phyloP scores from a whole-genome alignment of 2,113 vertebrate genomes.

The Brienomyrus brachyistius region DNA sequence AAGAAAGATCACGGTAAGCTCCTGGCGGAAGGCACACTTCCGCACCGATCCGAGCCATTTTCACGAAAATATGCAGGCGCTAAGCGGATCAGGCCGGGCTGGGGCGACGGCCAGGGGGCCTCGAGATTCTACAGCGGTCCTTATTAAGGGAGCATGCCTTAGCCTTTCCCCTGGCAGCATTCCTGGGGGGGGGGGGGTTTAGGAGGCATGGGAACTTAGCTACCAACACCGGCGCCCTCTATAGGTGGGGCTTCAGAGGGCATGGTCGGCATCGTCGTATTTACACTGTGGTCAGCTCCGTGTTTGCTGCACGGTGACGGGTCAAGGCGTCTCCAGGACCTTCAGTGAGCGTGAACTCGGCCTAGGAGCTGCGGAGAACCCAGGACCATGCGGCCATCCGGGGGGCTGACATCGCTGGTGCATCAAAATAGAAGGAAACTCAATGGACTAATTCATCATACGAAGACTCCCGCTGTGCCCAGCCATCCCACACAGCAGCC shows the following conservation, averaged over 20 bases:
- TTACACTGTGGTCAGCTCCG: not conserved
- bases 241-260: not conserved
- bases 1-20: slow-evolving; percentile 96
- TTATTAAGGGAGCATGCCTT: slow-evolving; percentile 1
- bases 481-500: not conserved
- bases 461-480: not conserved
- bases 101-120: slow-evolving; percentile 16
- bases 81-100: slow-evolving; percentile 36
- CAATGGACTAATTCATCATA: not conserved
- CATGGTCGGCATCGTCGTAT: not conserved
- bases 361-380: not conserved
- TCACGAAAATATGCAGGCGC: slow-evolving; percentile 9
- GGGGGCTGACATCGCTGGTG: not conserved
- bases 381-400: not conserved
- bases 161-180: not conserved
- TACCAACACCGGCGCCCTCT: not conserved
- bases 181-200: not conserved
- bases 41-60: slow-evolving; percentile 15
- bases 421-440: slow-evolving; percentile 9
- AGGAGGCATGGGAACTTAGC: not conserved
- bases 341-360: not conserved
- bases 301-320: not conserved
- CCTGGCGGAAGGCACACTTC: not conserved
- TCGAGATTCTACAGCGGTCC: not conserved
- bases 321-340: not conserved